Evolutionary conservation across 2,113 vertebrate genomes (phyloP), one percentile per base, ranked within the genome.

Genomic region (Cinclus mexicanus): DNA sequence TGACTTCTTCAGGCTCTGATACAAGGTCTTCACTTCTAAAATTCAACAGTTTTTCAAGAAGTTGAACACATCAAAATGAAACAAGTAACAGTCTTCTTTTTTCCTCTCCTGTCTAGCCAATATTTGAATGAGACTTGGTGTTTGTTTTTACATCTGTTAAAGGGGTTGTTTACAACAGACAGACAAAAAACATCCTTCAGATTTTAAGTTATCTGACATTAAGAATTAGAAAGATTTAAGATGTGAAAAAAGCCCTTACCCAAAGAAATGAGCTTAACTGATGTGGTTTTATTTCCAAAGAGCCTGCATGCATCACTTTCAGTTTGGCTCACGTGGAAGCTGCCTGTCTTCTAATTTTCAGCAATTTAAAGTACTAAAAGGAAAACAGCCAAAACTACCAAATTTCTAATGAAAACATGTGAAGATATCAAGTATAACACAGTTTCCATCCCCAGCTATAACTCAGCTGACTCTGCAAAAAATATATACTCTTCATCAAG

Each of bases 181-280:
- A 65, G 46, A 53, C 24, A 52, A 91, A 91, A 95, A 6, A 3
- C 15, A 52, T 44, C 60, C 41, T 76, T 63, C 74, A 74, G 39
- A 77, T 55, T 82, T 82, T 61, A 81, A 84, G 28, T 29, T 81
- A 42, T 52, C 80, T 90, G 55, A 56, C 70, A 76, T 65, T 55
- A 88, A 76, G 53, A 70, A 91, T 77, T 63, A 93, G 67, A 61
- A 91, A 74, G 17, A 74, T 59, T 79, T 91, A 89, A 90, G 42
- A 94, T 1, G 0, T 60, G 25, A 55, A 70, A 70, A 91, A 79
- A 74, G 14, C 5, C 19, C 19, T 76, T 42, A 69, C 14, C 21
- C 33, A 69, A 72, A 89, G 28, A 87, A 95, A 79, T 25, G 6
- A 14, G 10, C 41, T 93, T 90, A 87, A 79, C n/a, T 41, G 24